phyloP scores from a whole-genome alignment of 2,113 vertebrate genomes.

The Bolborhynchus lineola region DNA sequence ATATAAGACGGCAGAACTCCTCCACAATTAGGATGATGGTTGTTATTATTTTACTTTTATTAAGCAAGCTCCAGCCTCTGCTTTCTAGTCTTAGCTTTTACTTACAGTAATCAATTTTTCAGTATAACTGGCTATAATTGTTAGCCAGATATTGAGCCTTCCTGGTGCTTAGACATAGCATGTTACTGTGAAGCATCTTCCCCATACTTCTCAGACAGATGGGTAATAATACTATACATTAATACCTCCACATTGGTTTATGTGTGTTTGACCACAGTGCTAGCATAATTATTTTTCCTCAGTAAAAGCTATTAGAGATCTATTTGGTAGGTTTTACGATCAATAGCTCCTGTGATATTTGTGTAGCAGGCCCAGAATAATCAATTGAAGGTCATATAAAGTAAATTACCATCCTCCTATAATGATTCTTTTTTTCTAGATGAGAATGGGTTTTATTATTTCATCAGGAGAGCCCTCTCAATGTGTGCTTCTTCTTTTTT shows the following conservation, averaged over 20 bases:
- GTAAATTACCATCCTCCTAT: constrained; percentile 88
- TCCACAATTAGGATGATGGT: constrained; percentile 59
- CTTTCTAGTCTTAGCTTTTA: constrained; percentile 70
- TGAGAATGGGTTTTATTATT: constrained; percentile 89
- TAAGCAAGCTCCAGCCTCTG: constrained; percentile 55
- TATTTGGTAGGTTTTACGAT: constrained; percentile 89
- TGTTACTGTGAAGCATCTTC: constrained; percentile 56
- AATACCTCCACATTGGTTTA: constrained; percentile 83
- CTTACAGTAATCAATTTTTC: constrained; percentile 76
- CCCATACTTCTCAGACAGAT: constrained; percentile 74
- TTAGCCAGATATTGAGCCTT: constrained; percentile 71
- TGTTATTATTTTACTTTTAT: constrained; percentile 72
- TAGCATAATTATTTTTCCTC: constrained; percentile 86
- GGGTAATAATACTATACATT: constrained; percentile 86
- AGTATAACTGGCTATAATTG: constrained; percentile 72
- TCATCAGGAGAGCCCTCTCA: constrained; percentile 73
- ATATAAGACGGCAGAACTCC: background rate
- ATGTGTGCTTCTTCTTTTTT: constrained; percentile 15
- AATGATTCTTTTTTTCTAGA: constrained; percentile 87
- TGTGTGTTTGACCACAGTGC: constrained; percentile 84
- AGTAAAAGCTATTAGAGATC: constrained; percentile 90
- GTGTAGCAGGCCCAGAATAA: constrained; percentile 87
- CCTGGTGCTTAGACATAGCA: constrained; percentile 51
- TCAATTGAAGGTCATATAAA: constrained; percentile 91
- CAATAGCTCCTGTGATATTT: constrained; percentile 92